These are phyloP conservation scores for Xiphias gladius DNA, from an alignment of 2,113 vertebrate species.

Conservation along the genomic window DNA sequence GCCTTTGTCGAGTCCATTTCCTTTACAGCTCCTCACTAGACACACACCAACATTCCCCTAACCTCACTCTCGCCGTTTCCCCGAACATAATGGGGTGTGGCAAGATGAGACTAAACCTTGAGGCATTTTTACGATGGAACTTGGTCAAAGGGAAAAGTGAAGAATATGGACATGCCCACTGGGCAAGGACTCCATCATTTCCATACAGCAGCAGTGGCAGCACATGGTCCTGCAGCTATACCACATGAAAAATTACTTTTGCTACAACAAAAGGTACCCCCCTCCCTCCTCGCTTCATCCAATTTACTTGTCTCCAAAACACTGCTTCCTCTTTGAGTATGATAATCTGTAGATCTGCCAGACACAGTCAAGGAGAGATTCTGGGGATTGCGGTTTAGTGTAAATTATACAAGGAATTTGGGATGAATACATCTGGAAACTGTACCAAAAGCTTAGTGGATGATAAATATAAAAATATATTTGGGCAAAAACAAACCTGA, in stretches of 20 bases:
- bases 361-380: slow-evolving; percentile 2
- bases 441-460: background rate
- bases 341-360: slow-evolving; percentile 29
- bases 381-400: background rate
- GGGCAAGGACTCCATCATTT: slow-evolving; percentile 35
- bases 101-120: slow-evolving; percentile 45
- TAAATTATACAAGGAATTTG: slow-evolving; percentile 10
- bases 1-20: slow-evolving; percentile 30
- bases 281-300: slow-evolving; percentile 39
- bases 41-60: slow-evolving; percentile 1
- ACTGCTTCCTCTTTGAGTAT: slow-evolving; percentile 7
- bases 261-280: slow-evolving; percentile 44
- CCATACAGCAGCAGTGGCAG: slow-evolving; percentile 20
- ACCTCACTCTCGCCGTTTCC: slow-evolving; percentile 29
- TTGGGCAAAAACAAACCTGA: background rate
- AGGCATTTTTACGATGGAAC: slow-evolving; percentile 36
- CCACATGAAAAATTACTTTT: slow-evolving; percentile 45
- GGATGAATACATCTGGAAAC: slow-evolving; percentile 20
- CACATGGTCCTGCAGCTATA: slow-evolving; percentile 40
- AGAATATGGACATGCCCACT: slow-evolving; percentile 26
- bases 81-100: slow-evolving; percentile 47
- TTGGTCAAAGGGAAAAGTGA: slow-evolving; percentile 32
- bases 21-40: slow-evolving; percentile 34
- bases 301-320: slow-evolving; percentile 52
- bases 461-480: slow-evolving; percentile 10